phyloP scores from a whole-genome alignment of 2,797 vertebrate species.

The Myripristis jacobus region DNA sequence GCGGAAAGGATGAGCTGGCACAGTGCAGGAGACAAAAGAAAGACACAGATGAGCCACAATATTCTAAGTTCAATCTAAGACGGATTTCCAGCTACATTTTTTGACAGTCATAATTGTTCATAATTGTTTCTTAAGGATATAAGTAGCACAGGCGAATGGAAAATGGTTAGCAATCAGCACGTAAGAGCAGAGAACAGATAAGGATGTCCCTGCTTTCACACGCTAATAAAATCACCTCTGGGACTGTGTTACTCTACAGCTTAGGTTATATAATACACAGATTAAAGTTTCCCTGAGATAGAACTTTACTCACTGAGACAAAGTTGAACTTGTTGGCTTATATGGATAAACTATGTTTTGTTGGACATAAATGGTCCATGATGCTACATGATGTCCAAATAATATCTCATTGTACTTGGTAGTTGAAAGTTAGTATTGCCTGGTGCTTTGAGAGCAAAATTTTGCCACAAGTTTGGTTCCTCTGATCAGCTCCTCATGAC shows the following conservation, averaged over 20 bases:
- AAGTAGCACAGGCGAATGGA: constrained; percentile 52
- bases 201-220: constrained; percentile 56
- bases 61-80: constrained; percentile 12
- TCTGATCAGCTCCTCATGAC: neutral
- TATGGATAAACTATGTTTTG: neutral
- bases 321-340: constrained; percentile 2
- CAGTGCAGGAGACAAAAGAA: neutral
- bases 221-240: constrained; percentile 49
- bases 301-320: constrained; percentile 13
- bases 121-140: constrained; percentile 49
- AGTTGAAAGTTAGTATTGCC: no score
- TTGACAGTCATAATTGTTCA: constrained; percentile 35
- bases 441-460: no score
- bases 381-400: neutral
- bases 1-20: neutral
- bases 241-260: constrained; percentile 40
- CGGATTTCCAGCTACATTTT: neutral
- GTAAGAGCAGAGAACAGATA: constrained; percentile 47
- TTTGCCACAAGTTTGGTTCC: neutral
- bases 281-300: constrained; percentile 23
- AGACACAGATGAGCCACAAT: neutral
- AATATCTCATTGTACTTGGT: no score
- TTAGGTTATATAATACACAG: constrained; percentile 45
- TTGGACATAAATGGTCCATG: constrained; percentile 2
- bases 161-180: constrained; percentile 64